Base-by-base conservation (phyloP, 35 echinoderm and acorn worm genomes). In the Stichopus chloronotus region DNA sequence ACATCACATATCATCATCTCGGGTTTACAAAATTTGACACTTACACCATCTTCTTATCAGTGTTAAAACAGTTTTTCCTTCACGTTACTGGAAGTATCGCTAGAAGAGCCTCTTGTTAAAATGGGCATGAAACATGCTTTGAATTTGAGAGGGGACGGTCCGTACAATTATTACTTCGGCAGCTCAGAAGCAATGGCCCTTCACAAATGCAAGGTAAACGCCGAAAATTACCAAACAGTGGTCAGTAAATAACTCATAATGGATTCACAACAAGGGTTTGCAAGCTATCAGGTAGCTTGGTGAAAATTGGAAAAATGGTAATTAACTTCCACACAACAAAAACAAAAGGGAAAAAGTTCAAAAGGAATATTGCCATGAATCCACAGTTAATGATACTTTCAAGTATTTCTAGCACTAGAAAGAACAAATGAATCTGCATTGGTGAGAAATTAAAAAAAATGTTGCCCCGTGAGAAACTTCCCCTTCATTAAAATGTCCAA, bases 171-270 rank as follows among this genome's bases (percentile, higher is more conserved):
- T 43, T 43, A 43, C 30, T 43, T 43, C 30, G 30, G 21, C 52
- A 21, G 21, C 23, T 78, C 9, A 78, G 76, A 78, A 19, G 76
- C 76, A 78, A 17, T 17, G 17, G 76, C n/a, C 76, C 76, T 9
- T 78, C 76, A 78, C 76, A 78, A 78, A 78, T 78, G 21, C 52
- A 8, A 9, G 11, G 76, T 19, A 78, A 78, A 78, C 76, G 8
- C 52, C 52, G 76, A 21, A 78, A 78, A 78, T 78, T 9, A 43
- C 52, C 76, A 1, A 78, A 9, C 76, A 78, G 21, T 78, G 76
- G 76, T 78, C 76, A 78, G 76, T 78, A 78, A 78, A 78, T 78
- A 78, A 78, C 21, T 78, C 21, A 21, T 25, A 78, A 78, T 78
- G 76, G 76, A 78, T 78, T 78, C 23, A 78, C 23, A 43, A 43